A percentile compares a stretch with the other conserved stretches of the same genome.
phyloP scores from a whole-genome alignment of 2,113 vertebrate genomes.

The Phrynosoma platyrhinos region DNA sequence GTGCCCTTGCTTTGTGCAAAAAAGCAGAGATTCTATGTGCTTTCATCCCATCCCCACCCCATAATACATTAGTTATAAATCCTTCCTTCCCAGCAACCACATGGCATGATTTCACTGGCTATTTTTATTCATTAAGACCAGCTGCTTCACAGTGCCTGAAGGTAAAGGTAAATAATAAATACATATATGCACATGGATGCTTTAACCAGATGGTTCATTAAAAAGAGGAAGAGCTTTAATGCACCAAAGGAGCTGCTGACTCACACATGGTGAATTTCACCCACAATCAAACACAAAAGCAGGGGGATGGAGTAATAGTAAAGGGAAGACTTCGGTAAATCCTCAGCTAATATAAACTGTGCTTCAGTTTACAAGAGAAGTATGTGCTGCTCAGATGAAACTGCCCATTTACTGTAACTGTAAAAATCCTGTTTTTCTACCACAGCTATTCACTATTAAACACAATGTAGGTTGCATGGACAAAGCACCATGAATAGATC shows the following conservation, averaged over 20 bases:
- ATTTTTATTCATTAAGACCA: slow-evolving; percentile 79
- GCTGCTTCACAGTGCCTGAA: slow-evolving; percentile 74
- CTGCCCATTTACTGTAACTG: not conserved
- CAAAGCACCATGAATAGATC: not conserved
- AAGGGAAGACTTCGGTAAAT: slow-evolving; percentile 34
- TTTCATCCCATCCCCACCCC: slow-evolving; percentile 56
- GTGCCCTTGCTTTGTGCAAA: slow-evolving; percentile 64
- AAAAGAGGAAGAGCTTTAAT: slow-evolving; percentile 73
- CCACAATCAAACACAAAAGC: slow-evolving; percentile 33
- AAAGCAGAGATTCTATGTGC: slow-evolving; percentile 58
- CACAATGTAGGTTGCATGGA: not conserved
- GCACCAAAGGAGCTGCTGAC: slow-evolving; percentile 57
- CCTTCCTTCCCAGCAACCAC: slow-evolving; percentile 67
- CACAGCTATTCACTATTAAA: not conserved
- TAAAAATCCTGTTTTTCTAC: not conserved
- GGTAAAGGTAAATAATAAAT: slow-evolving; percentile 69
- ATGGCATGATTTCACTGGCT: slow-evolving; percentile 72
- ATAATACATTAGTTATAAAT: slow-evolving; percentile 72
- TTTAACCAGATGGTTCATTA: slow-evolving; percentile 74
- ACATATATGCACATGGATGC: slow-evolving; percentile 46
- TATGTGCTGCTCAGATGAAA: not conserved
- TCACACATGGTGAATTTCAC: slow-evolving; percentile 46
- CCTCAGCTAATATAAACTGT: not conserved
- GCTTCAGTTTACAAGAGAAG: slow-evolving; percentile 14
- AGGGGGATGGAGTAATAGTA: slow-evolving; percentile 26